Evolutionary conservation across 2,888 invertebrate genomes (phyloP), one percentile per base, ranked within the genome.

Genomic region (Lymantria dispar): DNA sequence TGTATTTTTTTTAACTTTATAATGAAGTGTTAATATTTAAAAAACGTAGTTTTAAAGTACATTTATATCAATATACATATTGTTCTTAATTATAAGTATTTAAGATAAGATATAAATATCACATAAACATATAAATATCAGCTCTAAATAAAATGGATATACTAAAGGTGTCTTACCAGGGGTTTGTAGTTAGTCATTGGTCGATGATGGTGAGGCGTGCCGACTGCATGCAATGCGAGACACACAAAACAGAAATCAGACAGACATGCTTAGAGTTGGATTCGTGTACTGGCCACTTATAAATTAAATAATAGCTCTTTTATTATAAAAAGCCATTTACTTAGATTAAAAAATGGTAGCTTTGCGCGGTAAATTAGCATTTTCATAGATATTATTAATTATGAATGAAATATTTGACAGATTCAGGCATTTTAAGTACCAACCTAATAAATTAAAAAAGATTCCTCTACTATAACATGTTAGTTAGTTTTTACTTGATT

Each of bases 101-200:
- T n/a, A n/a, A 30, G 5, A 30, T 30, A 30, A 30, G 5, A 30
- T 30, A 30, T 5, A 30, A 8, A 30, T 8, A 30, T 7, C 30
- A 30, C 30, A 30, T 30, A 37, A 37, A 10, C 37, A 37, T 7
- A 37, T 37, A 12, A 38, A n/a, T 12, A n/a, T 38, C 33, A 43
- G 48, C 43, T 43, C 5, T 45, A 50, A 50, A 49, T 50, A 49
- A 52, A 47, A 47, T n/a, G n/a, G n/a, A n/a, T n/a, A n/a, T 22
- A 22, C 46, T 49, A 57, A 52, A 55, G 42, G 55, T 65, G 70
- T 22, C 72, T 82, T 84, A 87, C 88, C 88, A 89, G 78, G 59
- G 88, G 88, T 74, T 85, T 87, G 87, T 89, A 89, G 81, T 72
- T 80, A 68, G 82, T 85, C 89, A 89, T 88, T 82, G 76, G 83